Evolutionary conservation across 2,888 invertebrate genomes (phyloP).

Genomic region (Globia sparganii): DNA sequence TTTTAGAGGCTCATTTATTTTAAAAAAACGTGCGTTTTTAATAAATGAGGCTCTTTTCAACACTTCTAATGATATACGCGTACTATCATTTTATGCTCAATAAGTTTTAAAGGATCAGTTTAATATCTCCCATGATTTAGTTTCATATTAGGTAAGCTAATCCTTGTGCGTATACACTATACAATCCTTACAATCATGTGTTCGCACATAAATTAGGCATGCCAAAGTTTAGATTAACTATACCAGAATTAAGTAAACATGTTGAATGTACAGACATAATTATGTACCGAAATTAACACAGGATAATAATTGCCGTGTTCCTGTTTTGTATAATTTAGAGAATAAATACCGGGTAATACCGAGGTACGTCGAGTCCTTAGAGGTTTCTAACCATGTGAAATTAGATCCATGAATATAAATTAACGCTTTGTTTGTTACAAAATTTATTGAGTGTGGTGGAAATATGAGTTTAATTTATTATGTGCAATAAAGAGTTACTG

Average conservation of each 20-base stretch:
- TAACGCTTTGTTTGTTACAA: not conserved
- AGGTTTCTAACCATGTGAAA: constrained; percentile 31
- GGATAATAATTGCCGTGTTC: constrained; percentile 24
- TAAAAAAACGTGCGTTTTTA: not conserved
- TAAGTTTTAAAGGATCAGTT: too few species aligned
- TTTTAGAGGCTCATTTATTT: not conserved
- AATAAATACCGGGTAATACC: constrained; percentile 37
- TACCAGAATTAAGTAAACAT: constrained; percentile 10
- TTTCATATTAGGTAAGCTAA: not conserved
- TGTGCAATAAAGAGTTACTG: constrained; percentile 6
- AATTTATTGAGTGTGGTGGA: constrained; percentile 7
- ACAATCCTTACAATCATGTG: not conserved
- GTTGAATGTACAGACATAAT: not conserved
- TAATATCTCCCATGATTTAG: too few species aligned
- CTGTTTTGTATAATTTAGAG: constrained; percentile 24
- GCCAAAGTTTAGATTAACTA: constrained; percentile 4
- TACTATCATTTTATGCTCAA: too few species aligned
- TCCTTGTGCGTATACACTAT: not conserved
- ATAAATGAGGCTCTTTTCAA: too few species aligned
- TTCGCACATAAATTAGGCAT: constrained; percentile 5
- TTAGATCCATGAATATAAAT: constrained; percentile 17
- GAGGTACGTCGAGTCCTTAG: constrained; percentile 30
- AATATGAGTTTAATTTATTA: constrained; percentile 29
- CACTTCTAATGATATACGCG: too few species aligned
- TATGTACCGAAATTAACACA: not conserved